A percentile compares a stretch with the other conserved stretches of the same genome.
phyloP scores from a whole-genome alignment of 2,888 invertebrate species.

The Erynnis tages region DNA sequence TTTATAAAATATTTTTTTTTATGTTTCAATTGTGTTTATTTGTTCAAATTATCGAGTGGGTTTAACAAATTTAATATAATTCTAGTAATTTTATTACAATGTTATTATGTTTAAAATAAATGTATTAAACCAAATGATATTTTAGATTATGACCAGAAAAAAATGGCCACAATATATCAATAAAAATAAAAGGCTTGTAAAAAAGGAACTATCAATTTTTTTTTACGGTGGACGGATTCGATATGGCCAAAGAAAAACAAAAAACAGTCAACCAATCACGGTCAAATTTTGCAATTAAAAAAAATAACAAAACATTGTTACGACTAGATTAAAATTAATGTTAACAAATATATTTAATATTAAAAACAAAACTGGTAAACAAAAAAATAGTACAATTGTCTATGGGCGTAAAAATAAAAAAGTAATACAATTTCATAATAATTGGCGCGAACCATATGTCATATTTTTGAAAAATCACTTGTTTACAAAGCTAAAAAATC shows the following conservation, averaged over 20 bases:
- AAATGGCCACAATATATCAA: not conserved
- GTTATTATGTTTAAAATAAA: not conserved
- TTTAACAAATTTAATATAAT: no score
- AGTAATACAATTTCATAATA: no score
- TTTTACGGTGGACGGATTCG: constrained; percentile 11
- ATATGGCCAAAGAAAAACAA: not conserved
- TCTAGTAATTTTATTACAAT: no score
- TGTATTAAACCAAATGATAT: not conserved
- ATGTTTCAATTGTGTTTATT: no score
- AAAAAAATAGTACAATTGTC: not conserved
- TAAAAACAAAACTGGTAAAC: constrained; percentile 26
- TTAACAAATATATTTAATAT: constrained; percentile 38
- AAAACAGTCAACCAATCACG: not conserved
- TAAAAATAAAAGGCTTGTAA: not conserved
- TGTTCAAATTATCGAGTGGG: no score
- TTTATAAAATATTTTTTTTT: no score
- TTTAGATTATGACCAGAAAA: constrained; percentile 4
- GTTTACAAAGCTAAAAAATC: no score
- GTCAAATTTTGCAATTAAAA: constrained; percentile 12
- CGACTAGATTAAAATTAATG: constrained; percentile 54
- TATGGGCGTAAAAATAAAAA: constrained; percentile 13
- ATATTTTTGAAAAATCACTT: no score
- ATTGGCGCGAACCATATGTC: no score
- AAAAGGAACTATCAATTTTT: constrained; percentile 20
- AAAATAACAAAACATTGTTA: constrained; percentile 34